phyloP scores from a whole-genome alignment of 2,113 vertebrate species.

The Coturnix japonica region DNA sequence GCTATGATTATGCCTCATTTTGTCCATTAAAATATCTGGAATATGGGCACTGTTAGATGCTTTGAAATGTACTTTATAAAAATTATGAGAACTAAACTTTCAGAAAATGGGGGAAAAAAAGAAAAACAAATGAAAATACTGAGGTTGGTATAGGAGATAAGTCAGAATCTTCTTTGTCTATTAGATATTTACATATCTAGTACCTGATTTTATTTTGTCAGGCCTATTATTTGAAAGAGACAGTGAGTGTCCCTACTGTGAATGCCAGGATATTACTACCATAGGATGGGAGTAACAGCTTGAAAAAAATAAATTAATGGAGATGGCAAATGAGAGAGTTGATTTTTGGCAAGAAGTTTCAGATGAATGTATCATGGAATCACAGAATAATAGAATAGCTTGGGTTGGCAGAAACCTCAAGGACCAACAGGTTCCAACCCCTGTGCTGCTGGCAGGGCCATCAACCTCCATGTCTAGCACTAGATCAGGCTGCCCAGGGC shows the following conservation, averaged over 20 bases:
- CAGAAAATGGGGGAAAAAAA: background rate
- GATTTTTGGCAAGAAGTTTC: background rate
- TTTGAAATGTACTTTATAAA: background rate
- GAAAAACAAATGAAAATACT: background rate
- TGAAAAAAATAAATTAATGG: background rate
- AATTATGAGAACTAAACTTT: background rate
- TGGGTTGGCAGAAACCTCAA: too few relatives aligned
- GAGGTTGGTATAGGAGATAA: background rate
- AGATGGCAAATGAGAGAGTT: background rate
- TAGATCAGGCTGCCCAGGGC: too few relatives aligned
- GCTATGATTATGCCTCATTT: background rate
- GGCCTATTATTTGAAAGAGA: background rate
- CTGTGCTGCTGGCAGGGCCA: too few relatives aligned
- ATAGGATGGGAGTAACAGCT: background rate
- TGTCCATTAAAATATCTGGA: background rate
- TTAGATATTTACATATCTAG: background rate
- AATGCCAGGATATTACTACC: background rate
- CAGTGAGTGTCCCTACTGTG: background rate
- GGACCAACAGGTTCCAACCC: too few relatives aligned
- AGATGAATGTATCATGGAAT: background rate
- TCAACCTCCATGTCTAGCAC: too few relatives aligned
- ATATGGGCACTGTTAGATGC: background rate
- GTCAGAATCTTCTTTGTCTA: background rate
- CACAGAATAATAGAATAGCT: too few relatives aligned
- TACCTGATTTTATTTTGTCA: background rate